Conservation (phyloP, 1,140 invertebrate genomes). For the Hyphantria cunea region DNA sequence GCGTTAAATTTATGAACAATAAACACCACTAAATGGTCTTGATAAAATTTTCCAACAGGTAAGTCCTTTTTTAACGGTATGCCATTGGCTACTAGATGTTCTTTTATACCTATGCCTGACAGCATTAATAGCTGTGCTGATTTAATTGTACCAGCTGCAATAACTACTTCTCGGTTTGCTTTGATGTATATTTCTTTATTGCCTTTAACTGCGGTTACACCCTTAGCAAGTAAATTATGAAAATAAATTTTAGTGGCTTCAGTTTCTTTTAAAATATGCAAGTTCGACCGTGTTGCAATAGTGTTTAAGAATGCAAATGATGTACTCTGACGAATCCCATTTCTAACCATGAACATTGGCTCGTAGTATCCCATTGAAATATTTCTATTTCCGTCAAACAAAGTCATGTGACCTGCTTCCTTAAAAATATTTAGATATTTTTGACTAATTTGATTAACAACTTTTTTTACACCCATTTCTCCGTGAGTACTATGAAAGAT, state of each 20-base stretch:
- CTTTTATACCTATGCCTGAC: slow-evolving; percentile 13
- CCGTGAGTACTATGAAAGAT: slow-evolving; percentile 26
- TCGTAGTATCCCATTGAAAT: slow-evolving; percentile 8
- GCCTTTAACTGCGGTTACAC: slow-evolving; percentile 6
- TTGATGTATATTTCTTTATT: neutral
- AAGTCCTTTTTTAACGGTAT: slow-evolving; percentile 9
- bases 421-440: slow-evolving; percentile 21
- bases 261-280: slow-evolving; percentile 10
- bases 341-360: slow-evolving; percentile 15
- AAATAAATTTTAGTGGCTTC: slow-evolving; percentile 24
- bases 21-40: slow-evolving; percentile 13
- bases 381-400: slow-evolving; percentile 13
- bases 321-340: slow-evolving; percentile 24
- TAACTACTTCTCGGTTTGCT: slow-evolving; percentile 8
- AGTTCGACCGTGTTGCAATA: slow-evolving; percentile 1
- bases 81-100: neutral
- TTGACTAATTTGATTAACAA: neutral
- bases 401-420: slow-evolving; percentile 11
- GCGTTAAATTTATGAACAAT: slow-evolving; percentile 12
- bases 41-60: slow-evolving; percentile 18
- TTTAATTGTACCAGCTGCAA: slow-evolving; percentile 14
- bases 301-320: neutral
- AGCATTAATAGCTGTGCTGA: slow-evolving; percentile 8
- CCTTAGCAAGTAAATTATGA: neutral
- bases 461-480: slow-evolving; percentile 6